Evolutionary conservation across 2,888 invertebrate genomes (phyloP), one percentile per base, ranked within the genome.

Genomic region (Macropis europaea): DNA sequence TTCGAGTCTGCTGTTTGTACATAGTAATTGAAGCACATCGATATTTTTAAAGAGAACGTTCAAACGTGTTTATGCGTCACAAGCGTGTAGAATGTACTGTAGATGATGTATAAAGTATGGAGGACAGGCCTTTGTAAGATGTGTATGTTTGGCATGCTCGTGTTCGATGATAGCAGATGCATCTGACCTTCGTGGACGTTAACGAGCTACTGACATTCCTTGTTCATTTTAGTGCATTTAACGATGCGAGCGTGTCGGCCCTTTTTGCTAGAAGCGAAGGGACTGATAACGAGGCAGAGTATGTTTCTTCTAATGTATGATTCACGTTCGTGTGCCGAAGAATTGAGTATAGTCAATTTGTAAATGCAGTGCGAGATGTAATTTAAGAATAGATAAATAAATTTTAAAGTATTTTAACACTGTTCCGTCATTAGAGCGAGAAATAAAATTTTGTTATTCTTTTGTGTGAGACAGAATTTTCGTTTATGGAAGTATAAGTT

Each of bases 191-290:
- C 0, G 17, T 1, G 7, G 13, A 7, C 24, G 17, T 30, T 38
- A 42, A 40, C 34, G 28, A 48, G 9, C 30, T 50, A 34, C 24
- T 59, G 38, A 76, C 78, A 79, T 79, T 79, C 79, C 79, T 47
- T 71, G 22, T 56, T 66, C 50, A 60, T 67, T 60, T 73, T 53
- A 50, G 63, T 24, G 68, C 66, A 74, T 76, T 79, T 76, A 67
- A 43, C 22, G 42, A 56, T 60, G 26, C 43, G 19, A 45, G 28
- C 24, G 13, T 59, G 22, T 66, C 26, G 17, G 15, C 32, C 45
- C 43, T 60, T 60, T 54, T 9, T 36, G 28, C 2, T 36, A 1
- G 24, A 13, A 30, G 5, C 11, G 43, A 38, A n/a, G 24, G 7
- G 34, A 34, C 24, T 38, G 45, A 47, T 40, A 40, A 38, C 17